A percentile compares a stretch with the other conserved stretches of the same genome.
phyloP scores from a whole-genome alignment of 2,888 invertebrate genomes.

The Scaptomyza flava region DNA sequence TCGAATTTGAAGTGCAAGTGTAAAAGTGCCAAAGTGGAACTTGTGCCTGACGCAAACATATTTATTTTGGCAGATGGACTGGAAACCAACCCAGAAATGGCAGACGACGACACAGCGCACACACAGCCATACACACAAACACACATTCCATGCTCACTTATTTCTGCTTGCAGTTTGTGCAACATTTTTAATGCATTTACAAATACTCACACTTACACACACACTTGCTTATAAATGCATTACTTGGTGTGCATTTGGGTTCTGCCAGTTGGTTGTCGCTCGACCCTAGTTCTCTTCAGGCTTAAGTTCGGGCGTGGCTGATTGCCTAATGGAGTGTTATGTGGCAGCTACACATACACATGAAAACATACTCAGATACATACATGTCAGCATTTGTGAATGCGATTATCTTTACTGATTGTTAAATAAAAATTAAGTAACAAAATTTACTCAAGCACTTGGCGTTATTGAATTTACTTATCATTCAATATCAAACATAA shows the following conservation, averaged over 20 bases:
- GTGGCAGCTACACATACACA: slow-evolving; percentile 14
- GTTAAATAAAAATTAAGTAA: background rate
- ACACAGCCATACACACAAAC: slow-evolving; percentile 1
- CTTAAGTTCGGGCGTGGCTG: slow-evolving; percentile 38
- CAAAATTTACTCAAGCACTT: background rate
- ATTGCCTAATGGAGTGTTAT: slow-evolving; percentile 63
- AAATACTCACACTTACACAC: slow-evolving; percentile 16
- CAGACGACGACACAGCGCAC: slow-evolving; percentile 20
- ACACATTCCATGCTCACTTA: background rate
- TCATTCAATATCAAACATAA: background rate
- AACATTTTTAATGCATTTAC: slow-evolving; percentile 66
- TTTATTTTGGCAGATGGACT: slow-evolving; percentile 81
- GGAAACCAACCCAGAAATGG: slow-evolving; percentile 64
- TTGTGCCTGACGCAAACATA: slow-evolving; percentile 65
- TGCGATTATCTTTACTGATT: slow-evolving; percentile 3
- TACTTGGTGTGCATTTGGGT: slow-evolving; percentile 40
- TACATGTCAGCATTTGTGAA: background rate
- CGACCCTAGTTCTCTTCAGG: slow-evolving; percentile 5
- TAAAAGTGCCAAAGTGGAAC: slow-evolving; percentile 58
- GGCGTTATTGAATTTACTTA: background rate
- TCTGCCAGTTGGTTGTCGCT: slow-evolving; percentile 18
- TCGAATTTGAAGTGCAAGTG: slow-evolving; percentile 63
- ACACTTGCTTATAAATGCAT: slow-evolving; percentile 51
- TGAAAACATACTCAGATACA: background rate
- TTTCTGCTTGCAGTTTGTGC: slow-evolving; percentile 40